These are phyloP conservation scores for Solea solea DNA, from an alignment of 2,113 vertebrate genomes.

Conservation along the genomic window DNA sequence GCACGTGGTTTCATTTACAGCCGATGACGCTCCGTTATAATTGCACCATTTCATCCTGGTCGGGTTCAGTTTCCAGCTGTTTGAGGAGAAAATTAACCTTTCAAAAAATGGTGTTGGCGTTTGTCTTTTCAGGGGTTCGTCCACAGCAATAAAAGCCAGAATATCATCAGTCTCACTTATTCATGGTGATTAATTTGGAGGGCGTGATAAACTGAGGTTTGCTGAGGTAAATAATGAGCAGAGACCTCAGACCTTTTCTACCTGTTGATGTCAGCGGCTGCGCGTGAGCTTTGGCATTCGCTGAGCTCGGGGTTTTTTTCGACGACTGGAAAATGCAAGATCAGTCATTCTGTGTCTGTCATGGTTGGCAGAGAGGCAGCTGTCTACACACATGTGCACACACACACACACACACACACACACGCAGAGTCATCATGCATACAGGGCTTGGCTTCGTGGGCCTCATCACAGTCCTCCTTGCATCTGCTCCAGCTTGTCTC, in stretches of 20 bases:
- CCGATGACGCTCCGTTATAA: neutral
- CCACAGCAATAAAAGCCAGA: neutral
- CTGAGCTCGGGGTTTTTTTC: constrained; percentile 1
- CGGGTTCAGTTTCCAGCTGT: neutral
- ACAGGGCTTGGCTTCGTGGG: constrained; percentile 10
- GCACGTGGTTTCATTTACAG: neutral
- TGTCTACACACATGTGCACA: neutral
- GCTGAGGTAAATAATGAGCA: neutral
- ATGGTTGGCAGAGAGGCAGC: constrained; percentile 12
- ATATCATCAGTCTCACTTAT: neutral
- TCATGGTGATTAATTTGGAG: neutral
- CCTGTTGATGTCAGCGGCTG: constrained; percentile 1
- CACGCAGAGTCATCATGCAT: constrained; percentile 14
- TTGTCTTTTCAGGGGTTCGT: neutral
- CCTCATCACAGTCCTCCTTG: constrained; percentile 18
- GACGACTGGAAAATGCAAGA: constrained; percentile 1
- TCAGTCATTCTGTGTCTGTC: constrained; percentile 17
- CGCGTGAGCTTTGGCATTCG: neutral
- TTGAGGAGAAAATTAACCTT: neutral
- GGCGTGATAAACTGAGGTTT: neutral
- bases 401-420: constrained; percentile 5
- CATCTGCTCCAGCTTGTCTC: constrained; percentile 45
- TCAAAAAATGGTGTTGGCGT: neutral
- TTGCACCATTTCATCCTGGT: neutral
- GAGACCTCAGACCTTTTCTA: neutral